These are phyloP conservation scores for Penaeus chinensis DNA, from an alignment of 1,140 invertebrate species.

Conservation along the genomic window DNA sequence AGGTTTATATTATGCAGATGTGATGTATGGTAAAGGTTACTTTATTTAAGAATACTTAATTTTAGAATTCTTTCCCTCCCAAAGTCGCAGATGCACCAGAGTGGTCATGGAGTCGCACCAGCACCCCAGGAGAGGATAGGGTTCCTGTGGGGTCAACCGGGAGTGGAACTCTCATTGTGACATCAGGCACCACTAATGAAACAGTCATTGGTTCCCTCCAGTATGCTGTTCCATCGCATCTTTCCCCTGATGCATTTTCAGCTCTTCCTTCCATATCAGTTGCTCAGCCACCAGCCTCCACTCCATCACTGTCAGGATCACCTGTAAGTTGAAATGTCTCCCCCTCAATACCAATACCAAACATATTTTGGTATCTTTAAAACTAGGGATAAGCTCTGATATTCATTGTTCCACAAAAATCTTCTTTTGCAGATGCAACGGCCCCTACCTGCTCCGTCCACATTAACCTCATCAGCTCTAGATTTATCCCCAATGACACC, in stretches of 20 bases:
- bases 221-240: conserved; percentile 42
- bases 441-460: background rate
- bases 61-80: background rate
- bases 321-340: background rate
- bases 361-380: background rate
- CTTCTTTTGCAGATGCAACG: conserved; percentile 26
- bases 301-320: conserved; percentile 14
- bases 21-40: background rate
- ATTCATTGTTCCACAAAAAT: background rate
- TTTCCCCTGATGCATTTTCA: conserved; percentile 39
- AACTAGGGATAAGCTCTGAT: background rate
- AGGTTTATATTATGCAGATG: background rate
- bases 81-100: conserved; percentile 37
- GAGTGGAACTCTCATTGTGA: conserved; percentile 15
- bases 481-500: conserved; percentile 44
- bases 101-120: conserved; percentile 45
- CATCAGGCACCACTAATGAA: conserved; percentile 4
- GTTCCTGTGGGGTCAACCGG: background rate
- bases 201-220: conserved; percentile 39
- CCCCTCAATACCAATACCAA: no score
- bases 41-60: background rate
- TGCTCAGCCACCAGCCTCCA: conserved; percentile 25
- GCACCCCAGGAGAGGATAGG: conserved; percentile 20
- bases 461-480: conserved; percentile 44
- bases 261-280: conserved; percentile 36